Base-by-base conservation (phyloP, 2,113 vertebrate species). In the Hydrolagus affinis region DNA sequence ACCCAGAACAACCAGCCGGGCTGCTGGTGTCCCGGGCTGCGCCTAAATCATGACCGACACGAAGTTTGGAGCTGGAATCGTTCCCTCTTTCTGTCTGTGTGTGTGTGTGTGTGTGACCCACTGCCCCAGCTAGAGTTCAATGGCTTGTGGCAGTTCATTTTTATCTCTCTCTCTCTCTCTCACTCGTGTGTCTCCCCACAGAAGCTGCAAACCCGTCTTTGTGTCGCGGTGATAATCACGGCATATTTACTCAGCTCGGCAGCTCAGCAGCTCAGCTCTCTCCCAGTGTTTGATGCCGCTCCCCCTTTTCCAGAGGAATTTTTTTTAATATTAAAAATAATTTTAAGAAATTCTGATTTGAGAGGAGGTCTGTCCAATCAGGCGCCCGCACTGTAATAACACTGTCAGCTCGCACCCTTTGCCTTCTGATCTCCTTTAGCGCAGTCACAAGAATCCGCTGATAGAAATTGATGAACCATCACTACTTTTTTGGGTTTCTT, bases 361-460 rank as follows among this genome's bases (percentile, higher is more conserved):
- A 73, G 86, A 83, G 44, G 83, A 2, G 71, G 73, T 30, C 62
- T 71, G 85, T 12, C 93, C 91, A 90, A 80, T 87, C 86, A 88
- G 85, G 86, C 75, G 12, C 76, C 62, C 4, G 86, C 89, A 85
- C 87, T 86, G 85, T 87, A 71, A 85, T 87, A 71, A 85, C 87
- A 85, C 92, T 91, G 91, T 93, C 91, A 91, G 90, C 88, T 87
- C 87, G 91, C 89, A 89, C 86, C 89, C 87, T 86, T 85, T 89
- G 85, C 86, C 86, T 86, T 86, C 89, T 6, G 74, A 90, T 87
- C 89, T 87, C 85, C 87, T 83, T 88, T 87, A 87, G 87, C 25
- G 12, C 56, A 88, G 85, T 74, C 85, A 86, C 86, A 59, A 86
- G 85, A 68, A 73, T 85, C 86, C 17, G 88, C 62, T 88, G 87